These are phyloP conservation scores for Cosmia trapezina DNA, from an alignment of 2,888 invertebrate genomes.

Conservation along the genomic window DNA sequence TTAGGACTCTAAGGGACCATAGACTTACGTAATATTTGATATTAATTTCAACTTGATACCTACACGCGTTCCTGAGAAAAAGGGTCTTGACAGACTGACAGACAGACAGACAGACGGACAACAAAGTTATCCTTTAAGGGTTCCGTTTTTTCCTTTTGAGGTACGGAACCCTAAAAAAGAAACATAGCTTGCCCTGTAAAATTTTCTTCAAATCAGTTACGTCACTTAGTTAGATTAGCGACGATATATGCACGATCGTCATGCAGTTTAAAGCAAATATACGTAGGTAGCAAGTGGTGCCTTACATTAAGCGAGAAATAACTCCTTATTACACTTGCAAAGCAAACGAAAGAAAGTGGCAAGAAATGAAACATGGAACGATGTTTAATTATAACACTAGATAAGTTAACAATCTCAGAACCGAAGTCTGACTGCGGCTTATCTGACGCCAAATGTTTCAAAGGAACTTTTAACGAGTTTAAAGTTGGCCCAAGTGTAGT, in stretches of 20 bases:
- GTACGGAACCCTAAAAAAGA: too few relatives aligned
- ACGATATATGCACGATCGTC: neutral
- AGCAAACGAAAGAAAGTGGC: conserved; percentile 63
- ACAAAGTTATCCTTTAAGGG: too few relatives aligned
- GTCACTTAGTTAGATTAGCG: too few relatives aligned
- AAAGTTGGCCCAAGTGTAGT: conserved; percentile 89
- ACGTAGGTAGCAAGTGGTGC: conserved; percentile 3
- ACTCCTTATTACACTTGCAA: conserved; percentile 42
- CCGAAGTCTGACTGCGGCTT: conserved; percentile 88
- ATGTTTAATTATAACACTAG: conserved; percentile 88
- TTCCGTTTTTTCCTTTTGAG: too few relatives aligned
- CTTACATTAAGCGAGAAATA: conserved; percentile 43
- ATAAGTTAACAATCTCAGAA: conserved; percentile 89
- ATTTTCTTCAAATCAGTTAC: too few relatives aligned
- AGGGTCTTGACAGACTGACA: too few relatives aligned
- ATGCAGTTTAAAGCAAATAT: conserved; percentile 28
- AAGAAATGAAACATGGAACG: conserved; percentile 75
- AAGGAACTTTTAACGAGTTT: conserved; percentile 91
- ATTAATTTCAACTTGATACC: too few relatives aligned
- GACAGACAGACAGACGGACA: too few relatives aligned
- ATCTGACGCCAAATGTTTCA: conserved; percentile 90
- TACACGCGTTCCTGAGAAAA: too few relatives aligned
- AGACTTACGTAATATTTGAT: too few relatives aligned
- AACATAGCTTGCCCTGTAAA: too few relatives aligned
- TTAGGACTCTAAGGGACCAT: too few relatives aligned